These are phyloP conservation scores for Alloscopus bannaensis DNA, from an alignment of 2,888 invertebrate species.

Conservation along the genomic window DNA sequence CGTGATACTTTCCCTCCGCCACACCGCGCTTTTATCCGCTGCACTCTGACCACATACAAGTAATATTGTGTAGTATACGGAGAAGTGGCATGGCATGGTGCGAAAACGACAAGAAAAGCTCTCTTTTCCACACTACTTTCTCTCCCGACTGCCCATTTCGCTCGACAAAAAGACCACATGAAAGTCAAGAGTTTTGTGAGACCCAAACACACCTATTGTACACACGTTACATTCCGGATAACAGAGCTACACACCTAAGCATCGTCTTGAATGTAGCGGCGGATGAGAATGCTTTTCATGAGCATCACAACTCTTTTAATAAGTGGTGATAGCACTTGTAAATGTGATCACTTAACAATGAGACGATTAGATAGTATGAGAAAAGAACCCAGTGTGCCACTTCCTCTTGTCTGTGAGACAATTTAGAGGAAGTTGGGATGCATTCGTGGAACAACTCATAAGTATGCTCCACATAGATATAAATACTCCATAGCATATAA, in stretches of 20 bases:
- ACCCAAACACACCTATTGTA: too few species aligned
- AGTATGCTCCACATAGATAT: too few species aligned
- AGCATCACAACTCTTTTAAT: slow-evolving; percentile 45
- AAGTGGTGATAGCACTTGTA: slow-evolving; percentile 45
- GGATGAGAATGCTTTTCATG: too few species aligned
- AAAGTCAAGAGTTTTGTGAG: too few species aligned
- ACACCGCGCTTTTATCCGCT: slow-evolving; percentile 24
- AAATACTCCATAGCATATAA: too few species aligned
- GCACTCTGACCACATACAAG: neutral
- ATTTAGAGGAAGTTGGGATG: neutral
- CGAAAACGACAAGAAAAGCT: too few species aligned
- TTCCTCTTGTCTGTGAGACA: neutral
- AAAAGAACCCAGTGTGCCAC: neutral
- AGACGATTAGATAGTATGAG: slow-evolving; percentile 49
- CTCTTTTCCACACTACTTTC: too few species aligned
- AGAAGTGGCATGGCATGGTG: too few species aligned
- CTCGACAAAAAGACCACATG: slow-evolving; percentile 53
- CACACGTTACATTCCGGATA: too few species aligned
- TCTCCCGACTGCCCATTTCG: slow-evolving; percentile 34
- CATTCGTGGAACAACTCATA: too few species aligned
- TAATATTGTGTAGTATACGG: slow-evolving; percentile 1
- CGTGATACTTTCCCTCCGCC: slow-evolving; percentile 15
- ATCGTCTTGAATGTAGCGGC: too few species aligned
- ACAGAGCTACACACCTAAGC: too few species aligned
- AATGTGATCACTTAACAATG: slow-evolving; percentile 60